phyloP scores from a whole-genome alignment of 2,888 invertebrate genomes.

The Ormyrus pomaceus region DNA sequence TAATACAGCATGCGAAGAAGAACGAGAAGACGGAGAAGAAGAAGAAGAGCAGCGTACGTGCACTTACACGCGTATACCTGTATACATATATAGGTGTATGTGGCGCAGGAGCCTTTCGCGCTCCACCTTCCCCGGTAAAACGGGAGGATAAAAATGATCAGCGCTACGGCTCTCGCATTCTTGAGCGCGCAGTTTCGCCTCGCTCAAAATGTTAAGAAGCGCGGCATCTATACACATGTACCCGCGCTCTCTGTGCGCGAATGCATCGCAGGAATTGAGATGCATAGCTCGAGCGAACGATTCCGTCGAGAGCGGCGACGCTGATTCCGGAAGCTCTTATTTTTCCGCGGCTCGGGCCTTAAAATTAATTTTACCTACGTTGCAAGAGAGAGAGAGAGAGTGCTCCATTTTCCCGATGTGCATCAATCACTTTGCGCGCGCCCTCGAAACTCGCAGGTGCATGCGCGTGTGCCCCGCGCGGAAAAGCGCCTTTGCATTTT shows the following conservation, averaged over 20 bases:
- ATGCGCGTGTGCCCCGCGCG: background rate
- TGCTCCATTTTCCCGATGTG: slow-evolving; percentile 32
- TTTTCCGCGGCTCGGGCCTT: background rate
- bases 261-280: slow-evolving; percentile 32
- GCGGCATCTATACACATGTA: slow-evolving; percentile 6
- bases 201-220: slow-evolving; percentile 54
- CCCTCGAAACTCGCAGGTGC: slow-evolving; percentile 10
- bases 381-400: no score
- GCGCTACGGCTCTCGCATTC: slow-evolving; percentile 52
- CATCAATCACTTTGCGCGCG: slow-evolving; percentile 17
- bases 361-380: slow-evolving; percentile 28
- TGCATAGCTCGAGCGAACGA: slow-evolving; percentile 21
- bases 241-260: background rate
- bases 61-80: background rate
- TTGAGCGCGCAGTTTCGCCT: slow-evolving; percentile 45
- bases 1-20: slow-evolving; percentile 36
- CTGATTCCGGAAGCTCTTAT: slow-evolving; percentile 26
- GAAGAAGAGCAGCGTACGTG: slow-evolving; percentile 5
- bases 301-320: background rate
- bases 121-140: slow-evolving; percentile 46
- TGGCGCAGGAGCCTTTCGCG: slow-evolving; percentile 1
- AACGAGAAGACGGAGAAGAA: background rate
- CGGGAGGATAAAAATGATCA: slow-evolving; percentile 50
- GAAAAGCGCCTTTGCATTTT: slow-evolving; percentile 37
- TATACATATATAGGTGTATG: background rate